phyloP scores from a whole-genome alignment of 2,113 vertebrate genomes.

The Siniperca chuatsi region DNA sequence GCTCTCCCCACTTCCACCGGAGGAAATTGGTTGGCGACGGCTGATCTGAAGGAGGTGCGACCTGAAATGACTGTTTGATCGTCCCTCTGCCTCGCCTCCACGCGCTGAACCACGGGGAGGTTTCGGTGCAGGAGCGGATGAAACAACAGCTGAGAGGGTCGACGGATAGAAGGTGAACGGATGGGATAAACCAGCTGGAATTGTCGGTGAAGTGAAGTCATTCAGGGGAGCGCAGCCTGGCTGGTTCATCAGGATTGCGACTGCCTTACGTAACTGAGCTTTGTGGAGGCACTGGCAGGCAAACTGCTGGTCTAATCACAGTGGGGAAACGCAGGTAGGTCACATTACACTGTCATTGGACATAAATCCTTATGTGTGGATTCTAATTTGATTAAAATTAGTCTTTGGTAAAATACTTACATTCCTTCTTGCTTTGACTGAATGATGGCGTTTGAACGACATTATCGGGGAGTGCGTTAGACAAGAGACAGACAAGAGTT shows the following conservation, averaged over 20 bases:
- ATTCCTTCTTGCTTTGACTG: background rate
- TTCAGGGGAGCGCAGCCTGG: slow-evolving; percentile 20
- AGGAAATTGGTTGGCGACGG: slow-evolving; percentile 40
- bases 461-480: background rate
- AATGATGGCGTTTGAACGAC: background rate
- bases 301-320: slow-evolving; percentile 34
- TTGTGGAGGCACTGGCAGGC: slow-evolving; percentile 44
- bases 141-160: background rate
- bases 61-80: slow-evolving; percentile 45
- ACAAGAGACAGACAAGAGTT: background rate
- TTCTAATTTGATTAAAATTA: background rate
- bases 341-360: background rate
- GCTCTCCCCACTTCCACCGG: slow-evolving; percentile 21
- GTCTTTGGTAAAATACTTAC: accelerated
- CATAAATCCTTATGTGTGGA: background rate
- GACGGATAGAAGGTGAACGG: slow-evolving; percentile 12
- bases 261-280: slow-evolving; percentile 79
- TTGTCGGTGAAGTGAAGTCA: slow-evolving; percentile 7
- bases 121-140: slow-evolving; percentile 10
- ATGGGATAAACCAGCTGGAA: background rate
- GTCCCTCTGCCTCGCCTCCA: slow-evolving; percentile 33
- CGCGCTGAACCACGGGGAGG: background rate
- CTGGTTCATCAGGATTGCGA: slow-evolving; percentile 29
- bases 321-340: slow-evolving; percentile 69
- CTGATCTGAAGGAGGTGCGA: slow-evolving; percentile 57